phyloP scores from a whole-genome alignment of 1,140 invertebrate species.

The Camponotus floridanus region DNA sequence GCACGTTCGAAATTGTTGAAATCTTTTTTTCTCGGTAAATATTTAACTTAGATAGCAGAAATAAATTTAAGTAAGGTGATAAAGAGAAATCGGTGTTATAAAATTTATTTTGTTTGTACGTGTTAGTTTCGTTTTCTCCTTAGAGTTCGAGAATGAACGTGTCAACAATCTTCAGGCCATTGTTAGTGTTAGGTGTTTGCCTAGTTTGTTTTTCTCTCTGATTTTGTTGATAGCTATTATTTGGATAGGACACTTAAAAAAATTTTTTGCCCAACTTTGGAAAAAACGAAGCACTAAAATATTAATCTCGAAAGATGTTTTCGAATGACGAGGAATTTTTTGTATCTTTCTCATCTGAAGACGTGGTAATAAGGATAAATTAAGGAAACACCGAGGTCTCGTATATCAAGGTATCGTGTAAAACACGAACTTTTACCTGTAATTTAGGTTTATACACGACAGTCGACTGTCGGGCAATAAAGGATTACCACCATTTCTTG shows the following conservation, averaged over 20 bases:
- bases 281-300: slow-evolving; percentile 35
- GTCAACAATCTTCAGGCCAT: slow-evolving; percentile 16
- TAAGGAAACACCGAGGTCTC: slow-evolving; percentile 70
- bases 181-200: slow-evolving; percentile 14
- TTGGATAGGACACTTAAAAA: slow-evolving; percentile 30
- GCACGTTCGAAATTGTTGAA: neutral
- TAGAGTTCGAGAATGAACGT: neutral
- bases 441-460: slow-evolving; percentile 79
- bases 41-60: neutral
- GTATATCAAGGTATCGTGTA: slow-evolving; percentile 80
- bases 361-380: slow-evolving; percentile 66
- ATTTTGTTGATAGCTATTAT: slow-evolving; percentile 33
- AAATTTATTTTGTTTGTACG: slow-evolving; percentile 26
- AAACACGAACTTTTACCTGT: slow-evolving; percentile 82
- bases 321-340: slow-evolving; percentile 44
- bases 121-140: neutral
- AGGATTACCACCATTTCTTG: slow-evolving; percentile 79
- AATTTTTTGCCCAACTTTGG: slow-evolving; percentile 32
- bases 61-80: neutral
- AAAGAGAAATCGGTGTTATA: neutral
- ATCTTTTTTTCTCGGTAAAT: neutral
- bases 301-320: slow-evolving; percentile 28
- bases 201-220: slow-evolving; percentile 14
- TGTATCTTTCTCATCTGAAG: slow-evolving; percentile 11
- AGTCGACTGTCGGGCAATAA: slow-evolving; percentile 72